Conservation (phyloP, 2,888 invertebrate genomes). For the Cephonodes hylas region DNA sequence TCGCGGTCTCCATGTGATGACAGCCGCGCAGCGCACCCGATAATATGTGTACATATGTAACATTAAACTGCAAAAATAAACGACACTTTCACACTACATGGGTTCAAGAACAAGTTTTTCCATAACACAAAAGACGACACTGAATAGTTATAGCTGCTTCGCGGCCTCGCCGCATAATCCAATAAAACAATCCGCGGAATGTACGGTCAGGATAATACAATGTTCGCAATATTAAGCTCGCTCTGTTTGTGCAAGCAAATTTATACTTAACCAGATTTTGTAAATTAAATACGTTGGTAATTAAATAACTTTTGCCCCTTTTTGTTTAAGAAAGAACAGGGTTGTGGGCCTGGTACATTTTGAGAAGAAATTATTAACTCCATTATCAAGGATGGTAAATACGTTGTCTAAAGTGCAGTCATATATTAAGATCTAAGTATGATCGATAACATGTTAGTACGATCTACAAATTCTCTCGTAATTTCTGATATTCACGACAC, state of each 20-base stretch:
- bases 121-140: constrained; percentile 82
- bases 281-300: constrained; percentile 1
- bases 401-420: no score
- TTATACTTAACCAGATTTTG: neutral
- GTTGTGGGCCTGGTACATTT: neutral
- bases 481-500: no score
- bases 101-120: constrained; percentile 82
- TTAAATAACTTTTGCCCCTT: neutral
- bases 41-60: constrained; percentile 82
- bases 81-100: constrained; percentile 80
- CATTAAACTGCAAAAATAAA: constrained; percentile 81
- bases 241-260: neutral
- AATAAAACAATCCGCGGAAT: constrained; percentile 80
- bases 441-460: no score
- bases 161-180: constrained; percentile 79
- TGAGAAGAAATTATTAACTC: no score
- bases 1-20: constrained; percentile 46
- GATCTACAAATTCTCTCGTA: no score
- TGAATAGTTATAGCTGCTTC: constrained; percentile 82
- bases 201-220: constrained; percentile 61
- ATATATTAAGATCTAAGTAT: no score
- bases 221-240: constrained; percentile 6
- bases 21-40: constrained; percentile 67
- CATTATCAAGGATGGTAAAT: no score
- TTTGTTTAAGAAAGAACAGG: neutral